Evolutionary conservation across 2,888 invertebrate species (phyloP).

Genomic region (Erannis defoliaria): DNA sequence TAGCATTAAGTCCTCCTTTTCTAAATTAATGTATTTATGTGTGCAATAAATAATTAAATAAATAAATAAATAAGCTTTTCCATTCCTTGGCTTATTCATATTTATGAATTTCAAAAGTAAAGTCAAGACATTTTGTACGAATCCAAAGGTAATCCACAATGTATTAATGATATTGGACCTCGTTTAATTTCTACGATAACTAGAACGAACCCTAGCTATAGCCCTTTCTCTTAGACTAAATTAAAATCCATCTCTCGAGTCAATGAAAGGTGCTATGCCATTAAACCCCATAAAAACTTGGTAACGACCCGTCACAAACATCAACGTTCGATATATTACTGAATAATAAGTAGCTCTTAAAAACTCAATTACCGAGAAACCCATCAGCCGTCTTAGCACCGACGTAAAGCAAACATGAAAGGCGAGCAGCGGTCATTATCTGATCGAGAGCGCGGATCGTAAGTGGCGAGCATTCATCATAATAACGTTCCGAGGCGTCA

Average conservation of each 20-base stretch:
- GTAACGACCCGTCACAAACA: conserved; percentile 27
- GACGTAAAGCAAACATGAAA: conserved; percentile 76
- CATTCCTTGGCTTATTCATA: no score
- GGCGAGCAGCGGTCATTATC: conserved; percentile 68
- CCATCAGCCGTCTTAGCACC: conserved; percentile 65
- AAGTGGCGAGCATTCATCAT: conserved; percentile 79
- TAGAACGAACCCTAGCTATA: not conserved
- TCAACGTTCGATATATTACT: conserved; percentile 31
- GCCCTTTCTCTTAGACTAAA: conserved; percentile 1
- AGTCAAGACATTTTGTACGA: no score
- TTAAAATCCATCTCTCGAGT: conserved; percentile 12
- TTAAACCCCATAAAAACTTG: conserved; percentile 28
- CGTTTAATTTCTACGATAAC: not conserved
- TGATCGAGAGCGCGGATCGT: conserved; percentile 73
- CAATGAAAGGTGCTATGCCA: conserved; percentile 23
- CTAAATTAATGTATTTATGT: no score
- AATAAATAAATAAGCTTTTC: no score
- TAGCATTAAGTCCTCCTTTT: no score
- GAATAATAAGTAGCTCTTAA: conserved; percentile 54
- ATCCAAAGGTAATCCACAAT: not conserved
- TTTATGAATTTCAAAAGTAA: no score
- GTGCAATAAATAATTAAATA: no score
- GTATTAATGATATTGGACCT: not conserved
- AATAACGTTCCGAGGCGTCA: conserved; percentile 79
- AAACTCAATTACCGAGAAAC: conserved; percentile 74